Base-by-base conservation (phyloP, 1,140 invertebrate genomes). In the Propsilocerus akamusi region DNA sequence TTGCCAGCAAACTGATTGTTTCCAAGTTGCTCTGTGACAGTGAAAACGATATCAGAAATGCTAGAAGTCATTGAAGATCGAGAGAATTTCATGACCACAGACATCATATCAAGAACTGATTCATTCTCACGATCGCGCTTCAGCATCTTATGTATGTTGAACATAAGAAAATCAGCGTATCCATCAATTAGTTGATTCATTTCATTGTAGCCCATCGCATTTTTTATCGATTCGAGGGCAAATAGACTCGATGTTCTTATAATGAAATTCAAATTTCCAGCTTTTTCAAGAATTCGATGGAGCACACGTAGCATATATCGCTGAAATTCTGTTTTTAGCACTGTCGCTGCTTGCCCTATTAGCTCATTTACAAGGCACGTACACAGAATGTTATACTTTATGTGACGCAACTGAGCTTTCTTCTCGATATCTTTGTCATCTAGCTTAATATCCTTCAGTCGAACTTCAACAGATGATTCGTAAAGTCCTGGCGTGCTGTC, bases 101-200 rank as follows among this genome's bases (percentile, higher is more conserved):
- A 64, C 1, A 77, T 58, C 25, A 75, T 74, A 49, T 74, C 68
- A 1, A 76, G 60, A 6, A 75, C 70, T 8, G 67, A 65, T 5
- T 63, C 64, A 59, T 73, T 72, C 12, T 63, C 58, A 0, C 54
- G 53, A 14, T 57, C 51, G 49, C 63, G 61, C 6, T 64, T 67
- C 12, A 77, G 62, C 54, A 72, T 64, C 2, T 69, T 53, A 11
- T 68, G 71, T 0, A 76, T 60, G 52, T 75, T 69, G 53, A 72
- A 72, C 5, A 70, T 68, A 24, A 76, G 62, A 46, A 75, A 76
- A 56, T 76, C 74, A 1, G 73, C 62, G 51, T 75, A 74, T 2
- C 55, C 55, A 51, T 63, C 59, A 28, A 77, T 56, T 2, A 77
- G 61, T 30, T 68, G 60, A 5, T 63, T 58, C 0, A 72, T 60